Percentiles rank a stretch among this genome's conserved stretches.
These are phyloP conservation scores for Amorpha juglandis DNA, from an alignment of 2,888 invertebrate species.

Conservation along the genomic window DNA sequence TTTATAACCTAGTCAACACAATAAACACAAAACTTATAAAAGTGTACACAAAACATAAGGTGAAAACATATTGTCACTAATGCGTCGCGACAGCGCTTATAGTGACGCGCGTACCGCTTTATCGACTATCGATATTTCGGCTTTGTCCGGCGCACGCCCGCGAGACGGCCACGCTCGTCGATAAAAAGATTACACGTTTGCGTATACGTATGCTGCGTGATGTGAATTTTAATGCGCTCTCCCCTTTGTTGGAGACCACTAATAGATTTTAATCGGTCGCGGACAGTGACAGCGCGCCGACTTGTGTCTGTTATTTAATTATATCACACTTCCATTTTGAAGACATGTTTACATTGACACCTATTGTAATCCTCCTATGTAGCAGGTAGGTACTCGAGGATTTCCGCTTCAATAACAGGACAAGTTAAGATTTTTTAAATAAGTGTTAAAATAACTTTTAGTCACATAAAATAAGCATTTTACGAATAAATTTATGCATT, in stretches of 20 bases:
- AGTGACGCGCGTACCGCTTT: slow-evolving; percentile 55
- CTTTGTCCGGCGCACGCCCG: slow-evolving; percentile 57
- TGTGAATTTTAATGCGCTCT: slow-evolving; percentile 76
- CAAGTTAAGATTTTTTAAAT: too few relatives aligned
- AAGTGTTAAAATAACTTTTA: too few relatives aligned
- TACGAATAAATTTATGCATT: too few relatives aligned
- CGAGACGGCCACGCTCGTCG: slow-evolving; percentile 57
- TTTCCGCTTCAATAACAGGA: too few relatives aligned
- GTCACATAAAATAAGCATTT: too few relatives aligned
- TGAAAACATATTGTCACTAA: slow-evolving; percentile 38
- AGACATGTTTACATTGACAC: slow-evolving; percentile 6
- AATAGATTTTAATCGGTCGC: slow-evolving; percentile 80
- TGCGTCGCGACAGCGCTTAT: slow-evolving; percentile 35
- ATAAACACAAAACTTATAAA: neutral
- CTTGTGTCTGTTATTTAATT: slow-evolving; percentile 54
- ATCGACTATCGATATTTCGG: slow-evolving; percentile 58
- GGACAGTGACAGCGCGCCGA: slow-evolving; percentile 54
- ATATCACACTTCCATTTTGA: slow-evolving; percentile 34
- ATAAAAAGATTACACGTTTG: slow-evolving; percentile 81
- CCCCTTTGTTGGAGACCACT: slow-evolving; percentile 63
- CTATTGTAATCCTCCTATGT: neutral
- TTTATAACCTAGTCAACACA: neutral
- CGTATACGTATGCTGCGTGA: slow-evolving; percentile 78
- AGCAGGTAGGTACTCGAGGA: neutral
- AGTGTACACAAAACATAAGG: slow-evolving; percentile 1